These are phyloP conservation scores for Druceiella hillmani DNA, from an alignment of 2,888 invertebrate species.

Conservation along the genomic window DNA sequence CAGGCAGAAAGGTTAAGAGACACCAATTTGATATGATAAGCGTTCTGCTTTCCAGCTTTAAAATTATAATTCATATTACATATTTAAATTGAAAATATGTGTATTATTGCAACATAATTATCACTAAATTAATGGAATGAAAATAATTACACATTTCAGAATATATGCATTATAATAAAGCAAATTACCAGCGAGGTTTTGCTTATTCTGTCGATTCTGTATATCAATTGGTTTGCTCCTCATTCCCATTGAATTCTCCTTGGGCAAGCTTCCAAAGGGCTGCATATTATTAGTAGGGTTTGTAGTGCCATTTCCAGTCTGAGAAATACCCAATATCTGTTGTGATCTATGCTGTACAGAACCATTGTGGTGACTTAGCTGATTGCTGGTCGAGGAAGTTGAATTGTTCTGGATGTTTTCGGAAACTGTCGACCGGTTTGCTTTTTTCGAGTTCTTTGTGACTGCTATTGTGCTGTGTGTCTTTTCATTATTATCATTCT, in stretches of 20 bases:
- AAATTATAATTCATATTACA: no score
- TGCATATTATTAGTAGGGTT: constrained; percentile 18
- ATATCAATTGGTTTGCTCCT: constrained; percentile 45
- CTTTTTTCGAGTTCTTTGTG: constrained; percentile 33
- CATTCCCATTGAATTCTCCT: constrained; percentile 21
- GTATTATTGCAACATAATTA: no score
- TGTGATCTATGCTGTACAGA: no score
- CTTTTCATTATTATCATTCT: constrained; percentile 36
- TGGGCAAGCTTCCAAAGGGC: constrained; percentile 5
- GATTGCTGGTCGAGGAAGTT: background rate
- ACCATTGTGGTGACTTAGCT: background rate
- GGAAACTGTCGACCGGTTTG: constrained; percentile 37
- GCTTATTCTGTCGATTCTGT: constrained; percentile 15
- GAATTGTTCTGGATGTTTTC: constrained; percentile 33
- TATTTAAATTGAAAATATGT: no score
- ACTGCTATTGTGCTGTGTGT: constrained; percentile 42
- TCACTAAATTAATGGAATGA: no score
- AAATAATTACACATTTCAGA: no score
- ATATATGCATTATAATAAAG: no score
- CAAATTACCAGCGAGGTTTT: no score
- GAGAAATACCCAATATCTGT: no score
- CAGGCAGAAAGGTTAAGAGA: no score
- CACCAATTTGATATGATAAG: no score
- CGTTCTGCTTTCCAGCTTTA: no score
- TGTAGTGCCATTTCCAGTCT: background rate